phyloP scores from a whole-genome alignment of 2,888 invertebrate genomes.

The Halictus quadricinctus region DNA sequence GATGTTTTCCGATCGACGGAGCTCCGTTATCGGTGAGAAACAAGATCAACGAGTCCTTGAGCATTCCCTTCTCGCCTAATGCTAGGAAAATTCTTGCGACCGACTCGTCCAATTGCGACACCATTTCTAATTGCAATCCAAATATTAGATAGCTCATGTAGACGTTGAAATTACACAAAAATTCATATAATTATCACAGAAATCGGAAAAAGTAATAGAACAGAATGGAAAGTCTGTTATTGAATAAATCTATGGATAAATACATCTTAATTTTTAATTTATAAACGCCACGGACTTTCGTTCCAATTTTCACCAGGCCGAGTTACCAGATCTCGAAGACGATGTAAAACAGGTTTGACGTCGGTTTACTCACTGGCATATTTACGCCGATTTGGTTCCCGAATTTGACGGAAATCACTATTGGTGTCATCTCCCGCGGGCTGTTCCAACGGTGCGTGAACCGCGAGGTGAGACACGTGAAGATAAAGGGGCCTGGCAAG shows the following conservation, averaged over 20 bases:
- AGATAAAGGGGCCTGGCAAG: conserved; percentile 88
- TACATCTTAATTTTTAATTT: too few relatives aligned
- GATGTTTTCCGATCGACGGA: conserved; percentile 83
- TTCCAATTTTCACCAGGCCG: too few relatives aligned
- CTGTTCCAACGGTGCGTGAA: conserved; percentile 89
- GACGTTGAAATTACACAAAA: not conserved
- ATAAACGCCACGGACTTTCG: too few relatives aligned
- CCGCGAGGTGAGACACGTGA: conserved; percentile 91
- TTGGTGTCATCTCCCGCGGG: conserved; percentile 87
- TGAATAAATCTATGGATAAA: too few relatives aligned
- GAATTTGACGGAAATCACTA: conserved; percentile 86
- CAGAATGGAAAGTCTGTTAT: too few relatives aligned
- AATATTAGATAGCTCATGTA: not conserved
- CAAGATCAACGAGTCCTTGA: conserved; percentile 86
- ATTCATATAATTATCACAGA: not conserved
- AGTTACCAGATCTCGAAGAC: too few relatives aligned
- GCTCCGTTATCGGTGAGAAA: conserved; percentile 87
- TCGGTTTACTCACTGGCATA: conserved; percentile 84
- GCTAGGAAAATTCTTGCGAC: conserved; percentile 85
- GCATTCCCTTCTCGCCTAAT: conserved; percentile 83
- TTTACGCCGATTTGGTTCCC: conserved; percentile 88
- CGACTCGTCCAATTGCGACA: conserved; percentile 86
- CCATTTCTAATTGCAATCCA: conserved; percentile 83
- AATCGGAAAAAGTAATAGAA: too few relatives aligned
- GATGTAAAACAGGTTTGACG: not conserved